Evolutionary conservation across 2,113 vertebrate species (phyloP).

Genomic region (Leucopternis melanops): DNA sequence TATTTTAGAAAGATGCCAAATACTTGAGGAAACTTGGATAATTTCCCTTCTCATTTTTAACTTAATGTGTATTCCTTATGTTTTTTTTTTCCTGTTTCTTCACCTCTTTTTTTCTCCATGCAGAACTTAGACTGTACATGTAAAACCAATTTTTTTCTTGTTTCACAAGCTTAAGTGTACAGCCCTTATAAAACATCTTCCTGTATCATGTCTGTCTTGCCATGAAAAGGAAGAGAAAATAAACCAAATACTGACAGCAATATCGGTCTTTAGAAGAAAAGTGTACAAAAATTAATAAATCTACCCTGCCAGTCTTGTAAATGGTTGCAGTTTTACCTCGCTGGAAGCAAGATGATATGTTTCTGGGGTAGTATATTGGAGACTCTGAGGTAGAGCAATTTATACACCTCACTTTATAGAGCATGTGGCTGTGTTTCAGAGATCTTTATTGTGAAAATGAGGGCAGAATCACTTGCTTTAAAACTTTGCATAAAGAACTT

Average conservation of each 20-base stretch:
- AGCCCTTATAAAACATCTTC: neutral
- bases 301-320: neutral
- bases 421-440: neutral
- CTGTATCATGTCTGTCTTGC: neutral
- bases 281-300: neutral
- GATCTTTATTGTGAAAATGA: neutral
- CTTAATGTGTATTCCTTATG: neutral
- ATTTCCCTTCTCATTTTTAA: neutral
- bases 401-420: neutral
- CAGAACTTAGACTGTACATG: neutral
- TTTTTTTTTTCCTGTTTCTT: neutral
- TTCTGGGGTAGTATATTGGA: neutral
- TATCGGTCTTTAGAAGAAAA: neutral
- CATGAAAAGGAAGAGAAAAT: neutral
- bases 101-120: neutral
- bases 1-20: neutral
- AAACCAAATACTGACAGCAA: neutral
- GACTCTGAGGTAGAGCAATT: neutral
- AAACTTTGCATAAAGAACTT: neutral
- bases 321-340: neutral
- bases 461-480: neutral
- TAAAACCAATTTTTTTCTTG: neutral
- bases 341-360: neutral
- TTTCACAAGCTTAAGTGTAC: neutral
- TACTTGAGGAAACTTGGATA: neutral